Base-by-base conservation (phyloP, 2,888 invertebrate genomes). In the Acanthoscelides obtectus region DNA sequence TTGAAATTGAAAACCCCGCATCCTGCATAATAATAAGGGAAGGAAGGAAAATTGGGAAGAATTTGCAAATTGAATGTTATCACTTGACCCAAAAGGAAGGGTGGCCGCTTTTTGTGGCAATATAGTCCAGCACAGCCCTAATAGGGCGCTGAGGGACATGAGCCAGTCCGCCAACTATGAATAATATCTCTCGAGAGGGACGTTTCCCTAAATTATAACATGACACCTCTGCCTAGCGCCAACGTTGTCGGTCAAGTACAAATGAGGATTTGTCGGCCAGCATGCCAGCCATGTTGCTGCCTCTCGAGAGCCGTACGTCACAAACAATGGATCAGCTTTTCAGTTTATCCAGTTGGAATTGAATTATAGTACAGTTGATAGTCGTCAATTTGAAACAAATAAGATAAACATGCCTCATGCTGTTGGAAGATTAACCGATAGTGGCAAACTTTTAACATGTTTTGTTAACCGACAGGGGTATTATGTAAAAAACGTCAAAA, bases 171-270 rank as follows among this genome's bases (percentile, higher is more conserved):
- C 45, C 45, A 12, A 45, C 45, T 12, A 73, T 76, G 75, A 76
- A 72, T 66, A 70, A 75, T 74, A 27, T 71, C 69, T 70, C 76
- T 75, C 75, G 22, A 20, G 76, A 72, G 76, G 65, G 68, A 73
- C 73, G 71, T 76, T 73, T 72, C 72, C 71, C 71, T 72, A 73
- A 74, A 76, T 76, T 76, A 76, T 75, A 71, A 74, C 73, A 70
- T 67, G 75, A 73, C 72, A 71, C 70, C 45, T 5, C 25, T 25
- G 8, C 25, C 45, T 4, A 6, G 45, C 5, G 45, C 45, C 12
- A 45, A 45, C 45, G 45, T 1, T 45, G 45, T 45, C 66, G 76
- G 76, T 76, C 75, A 75, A 75, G 75, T 71, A 67, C 66, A 71
- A 71, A 71, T 68, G 70, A 22, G 72, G 68, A 72, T 66, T 45